phyloP scores from a whole-genome alignment of 2,113 vertebrate genomes.

The Rynchops niger region DNA sequence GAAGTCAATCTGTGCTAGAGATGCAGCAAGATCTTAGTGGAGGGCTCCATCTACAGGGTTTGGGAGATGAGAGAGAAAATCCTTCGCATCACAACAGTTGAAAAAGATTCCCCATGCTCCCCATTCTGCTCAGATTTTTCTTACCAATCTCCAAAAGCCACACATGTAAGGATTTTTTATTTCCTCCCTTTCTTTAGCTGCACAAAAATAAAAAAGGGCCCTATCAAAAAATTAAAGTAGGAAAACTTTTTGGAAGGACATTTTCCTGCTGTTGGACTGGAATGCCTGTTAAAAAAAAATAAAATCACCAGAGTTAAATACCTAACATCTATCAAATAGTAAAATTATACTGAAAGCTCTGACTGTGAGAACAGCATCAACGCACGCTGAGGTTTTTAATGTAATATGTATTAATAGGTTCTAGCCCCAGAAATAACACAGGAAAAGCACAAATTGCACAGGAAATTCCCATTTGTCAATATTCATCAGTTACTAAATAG shows the following conservation, averaged over 20 bases:
- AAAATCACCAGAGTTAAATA: neutral
- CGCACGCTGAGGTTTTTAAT: conserved; percentile 14
- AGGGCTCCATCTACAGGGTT: conserved; percentile 86
- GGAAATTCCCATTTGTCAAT: conserved; percentile 31
- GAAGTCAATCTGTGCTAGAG: conserved; percentile 81
- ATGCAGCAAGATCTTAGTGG: conserved; percentile 71
- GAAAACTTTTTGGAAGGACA: neutral
- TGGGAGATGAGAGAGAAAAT: conserved; percentile 33
- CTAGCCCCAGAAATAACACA: neutral
- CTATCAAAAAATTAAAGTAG: neutral
- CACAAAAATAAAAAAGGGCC: neutral
- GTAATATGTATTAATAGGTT: conserved; percentile 4
- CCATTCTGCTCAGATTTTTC: neutral
- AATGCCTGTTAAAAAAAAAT: neutral
- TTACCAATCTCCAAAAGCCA: neutral
- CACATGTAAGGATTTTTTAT: rapidly evolving
- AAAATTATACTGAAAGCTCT: conserved; percentile 14
- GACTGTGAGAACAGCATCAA: neutral
- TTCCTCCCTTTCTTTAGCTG: neutral
- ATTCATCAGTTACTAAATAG: conserved; percentile 13
- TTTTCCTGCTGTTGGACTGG: neutral
- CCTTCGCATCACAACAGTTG: conserved; percentile 1
- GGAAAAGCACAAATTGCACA: neutral
- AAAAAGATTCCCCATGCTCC: neutral
- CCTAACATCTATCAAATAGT: neutral